A percentile compares a stretch with the other conserved stretches of the same genome.
phyloP scores from a whole-genome alignment of 2,113 vertebrate genomes.

The Entosphenus tridentatus region DNA sequence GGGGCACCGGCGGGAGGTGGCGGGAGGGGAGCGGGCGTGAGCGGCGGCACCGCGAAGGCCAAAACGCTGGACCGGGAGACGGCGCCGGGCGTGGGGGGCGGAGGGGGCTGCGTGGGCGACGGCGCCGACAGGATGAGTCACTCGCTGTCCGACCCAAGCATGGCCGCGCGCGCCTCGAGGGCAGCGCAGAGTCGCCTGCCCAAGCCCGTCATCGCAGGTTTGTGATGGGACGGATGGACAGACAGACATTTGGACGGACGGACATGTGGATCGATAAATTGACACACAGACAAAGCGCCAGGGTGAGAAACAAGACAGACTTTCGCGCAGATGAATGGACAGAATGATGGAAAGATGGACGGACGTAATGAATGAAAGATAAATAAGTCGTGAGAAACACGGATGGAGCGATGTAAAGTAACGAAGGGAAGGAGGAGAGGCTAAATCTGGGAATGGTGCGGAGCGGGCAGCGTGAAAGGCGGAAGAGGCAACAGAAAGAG shows the following conservation, averaged over 20 bases:
- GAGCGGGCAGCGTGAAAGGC: neutral
- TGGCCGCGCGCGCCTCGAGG: slow-evolving; percentile 19
- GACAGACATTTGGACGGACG: neutral
- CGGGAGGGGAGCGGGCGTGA: too few species aligned
- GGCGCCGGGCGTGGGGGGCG: slow-evolving; percentile 41
- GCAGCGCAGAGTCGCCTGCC: slow-evolving; percentile 34
- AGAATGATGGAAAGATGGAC: neutral
- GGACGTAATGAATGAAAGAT: neutral
- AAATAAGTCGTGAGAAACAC: slow-evolving; percentile 9
- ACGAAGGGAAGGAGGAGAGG: neutral
- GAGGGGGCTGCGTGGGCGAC: slow-evolving; percentile 28
- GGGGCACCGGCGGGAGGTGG: too few species aligned
- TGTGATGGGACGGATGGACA: neutral
- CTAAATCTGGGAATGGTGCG: neutral
- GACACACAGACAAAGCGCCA: too few species aligned
- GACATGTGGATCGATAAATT: neutral
- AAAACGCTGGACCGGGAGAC: slow-evolving; percentile 72
- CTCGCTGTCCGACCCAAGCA: slow-evolving; percentile 33
- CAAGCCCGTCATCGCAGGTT: slow-evolving; percentile 38
- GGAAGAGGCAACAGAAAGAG: neutral
- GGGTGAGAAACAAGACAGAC: neutral
- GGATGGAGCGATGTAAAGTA: neutral
- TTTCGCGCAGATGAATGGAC: neutral
- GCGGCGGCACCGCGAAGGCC: slow-evolving; percentile 17
- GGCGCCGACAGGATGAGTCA: slow-evolving; percentile 24